Percentiles rank a stretch among this genome's conserved stretches.
Conservation (phyloP, 2,888 invertebrate genomes). For the Crepidodera aurea region DNA sequence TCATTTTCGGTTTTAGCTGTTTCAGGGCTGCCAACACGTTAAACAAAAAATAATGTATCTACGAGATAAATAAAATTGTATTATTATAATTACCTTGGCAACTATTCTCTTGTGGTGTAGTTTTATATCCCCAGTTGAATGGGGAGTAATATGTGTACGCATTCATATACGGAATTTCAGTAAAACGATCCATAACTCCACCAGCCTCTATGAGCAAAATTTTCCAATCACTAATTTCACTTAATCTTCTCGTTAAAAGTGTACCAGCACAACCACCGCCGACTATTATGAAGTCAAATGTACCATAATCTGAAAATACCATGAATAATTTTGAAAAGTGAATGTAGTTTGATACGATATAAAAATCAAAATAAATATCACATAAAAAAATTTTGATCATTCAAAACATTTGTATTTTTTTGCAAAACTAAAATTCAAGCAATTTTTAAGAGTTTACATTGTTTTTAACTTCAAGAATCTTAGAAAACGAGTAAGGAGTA, state of each 20-base stretch:
- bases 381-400: not conserved
- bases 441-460: too few species aligned
- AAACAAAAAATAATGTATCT: too few species aligned
- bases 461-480: too few species aligned
- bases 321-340: not conserved
- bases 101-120: slow-evolving; percentile 38
- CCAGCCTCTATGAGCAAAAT: slow-evolving; percentile 46
- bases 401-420: too few species aligned
- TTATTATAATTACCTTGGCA: slow-evolving; percentile 41
- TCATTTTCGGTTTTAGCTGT: too few species aligned
- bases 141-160: slow-evolving; percentile 21
- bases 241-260: slow-evolving; percentile 40
- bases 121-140: slow-evolving; percentile 40
- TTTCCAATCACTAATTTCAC: slow-evolving; percentile 39
- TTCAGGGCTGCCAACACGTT: too few species aligned
- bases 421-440: too few species aligned
- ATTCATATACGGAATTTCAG: slow-evolving; percentile 37
- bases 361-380: not conserved
- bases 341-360: not conserved
- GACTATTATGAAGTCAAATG: slow-evolving; percentile 42
- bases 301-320: slow-evolving; percentile 38
- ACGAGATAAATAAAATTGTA: not conserved
- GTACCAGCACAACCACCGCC: slow-evolving; percentile 43
- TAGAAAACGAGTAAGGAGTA: too few species aligned
- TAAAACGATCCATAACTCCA: slow-evolving; percentile 35